Evolutionary conservation across 2,797 vertebrate species (phyloP).

Genomic region (Acanthornis magna): DNA sequence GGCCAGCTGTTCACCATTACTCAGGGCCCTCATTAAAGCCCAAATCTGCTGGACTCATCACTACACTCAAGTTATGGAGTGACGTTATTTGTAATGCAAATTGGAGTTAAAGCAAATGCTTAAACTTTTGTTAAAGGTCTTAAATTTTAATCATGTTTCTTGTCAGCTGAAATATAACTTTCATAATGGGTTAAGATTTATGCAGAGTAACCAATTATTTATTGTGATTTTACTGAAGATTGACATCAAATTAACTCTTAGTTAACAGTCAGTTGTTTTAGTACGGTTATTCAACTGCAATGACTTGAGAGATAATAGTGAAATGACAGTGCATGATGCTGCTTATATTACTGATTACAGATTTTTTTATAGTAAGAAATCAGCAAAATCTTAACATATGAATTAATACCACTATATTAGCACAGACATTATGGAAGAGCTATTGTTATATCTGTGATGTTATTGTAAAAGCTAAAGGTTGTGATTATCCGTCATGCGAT

Average conservation of each 20-base stretch:
- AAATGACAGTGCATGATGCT: neutral
- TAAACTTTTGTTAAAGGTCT: neutral
- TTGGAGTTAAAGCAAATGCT: neutral
- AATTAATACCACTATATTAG: neutral
- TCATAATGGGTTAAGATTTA: neutral
- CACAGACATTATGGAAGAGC: neutral
- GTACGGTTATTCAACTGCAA: neutral
- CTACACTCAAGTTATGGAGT: neutral
- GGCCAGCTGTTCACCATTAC: constrained; percentile 65
- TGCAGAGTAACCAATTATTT: neutral
- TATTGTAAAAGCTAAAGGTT: neutral
- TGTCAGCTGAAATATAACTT: neutral
- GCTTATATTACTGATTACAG: neutral
- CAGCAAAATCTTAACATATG: neutral
- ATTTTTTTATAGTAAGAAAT: neutral
- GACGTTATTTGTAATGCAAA: neutral
- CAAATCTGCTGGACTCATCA: constrained; percentile 58
- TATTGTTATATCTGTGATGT: neutral
- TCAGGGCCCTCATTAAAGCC: constrained; percentile 51
- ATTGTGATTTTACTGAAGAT: neutral
- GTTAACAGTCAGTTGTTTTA: neutral
- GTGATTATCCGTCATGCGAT: neutral
- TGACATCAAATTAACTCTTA: neutral
- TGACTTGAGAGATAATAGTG: neutral
- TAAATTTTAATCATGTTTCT: neutral